Evolutionary conservation across 2,888 invertebrate genomes (phyloP), one percentile per base, ranked within the genome.

Genomic region (Cheilosia vulpina): DNA sequence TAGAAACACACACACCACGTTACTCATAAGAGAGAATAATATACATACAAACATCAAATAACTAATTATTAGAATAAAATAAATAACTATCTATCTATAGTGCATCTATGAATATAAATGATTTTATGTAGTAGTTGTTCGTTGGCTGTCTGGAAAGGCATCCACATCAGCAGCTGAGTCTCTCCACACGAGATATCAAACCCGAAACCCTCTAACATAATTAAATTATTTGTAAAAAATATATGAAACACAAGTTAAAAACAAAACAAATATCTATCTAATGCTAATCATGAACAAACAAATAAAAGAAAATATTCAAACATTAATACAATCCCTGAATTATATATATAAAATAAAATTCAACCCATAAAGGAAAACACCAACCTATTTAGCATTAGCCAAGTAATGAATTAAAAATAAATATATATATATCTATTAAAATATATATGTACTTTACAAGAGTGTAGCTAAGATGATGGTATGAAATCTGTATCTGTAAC

Each of bases 61-160:
- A 81, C 66, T 77, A 76, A 72, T 71, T 81, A 68, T 71, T 81
- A 85, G 81, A 76, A 72, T 81, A 81, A 66, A 81, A 52, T 72
- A 85, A 85, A 76, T 71, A 84, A 53, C 78, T 83, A 82, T 77
- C 72, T 83, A 77, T 77, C 80, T 65, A 71, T 81, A 81, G 76
- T 71, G 50, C 81, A 81, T 85, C 65, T 81, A 80, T 84, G 76
- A 81, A 69, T 71, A 84, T 65, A 66, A 72, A 77, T 55, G 52
- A 71, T 52, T 52, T 47, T 79, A 63, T 63, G 58, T 69, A 65
- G 69, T 71, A 65, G 69, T 71, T 85, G 76, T 66, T 47, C 47
- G 75, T 63, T 84, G 72, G 66, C 68, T 63, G 80, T 65, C 82
- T 66, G 66, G 62, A 55, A 71, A 52, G 69, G 45, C 63, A 71